A percentile compares a stretch with the other conserved stretches of the same genome.
These are phyloP conservation scores for Siniperca chuatsi DNA, from an alignment of 2,113 vertebrate species.

Conservation along the genomic window DNA sequence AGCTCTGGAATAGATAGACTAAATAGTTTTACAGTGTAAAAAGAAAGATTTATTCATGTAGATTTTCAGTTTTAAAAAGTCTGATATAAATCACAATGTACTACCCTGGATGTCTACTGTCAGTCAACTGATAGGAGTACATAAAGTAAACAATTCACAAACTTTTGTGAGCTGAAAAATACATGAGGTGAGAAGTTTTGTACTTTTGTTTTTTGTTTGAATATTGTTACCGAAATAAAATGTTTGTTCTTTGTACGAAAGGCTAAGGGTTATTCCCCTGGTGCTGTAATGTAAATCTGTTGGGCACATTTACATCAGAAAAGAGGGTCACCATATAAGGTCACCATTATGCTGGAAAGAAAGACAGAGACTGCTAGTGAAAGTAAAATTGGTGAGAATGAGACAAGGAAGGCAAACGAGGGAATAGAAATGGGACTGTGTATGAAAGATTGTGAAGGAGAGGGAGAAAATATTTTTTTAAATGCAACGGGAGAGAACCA, in stretches of 20 bases:
- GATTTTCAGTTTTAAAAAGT: not conserved
- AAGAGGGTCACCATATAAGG: not conserved
- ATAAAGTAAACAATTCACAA: not conserved
- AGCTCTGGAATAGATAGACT: not conserved
- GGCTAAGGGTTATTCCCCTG: constrained; percentile 4
- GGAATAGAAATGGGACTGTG: not conserved
- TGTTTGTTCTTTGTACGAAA: constrained; percentile 5
- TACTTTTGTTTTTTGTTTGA: not conserved
- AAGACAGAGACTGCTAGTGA: constrained; percentile 11
- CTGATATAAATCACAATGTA: not conserved
- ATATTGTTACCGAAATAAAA: not conserved
- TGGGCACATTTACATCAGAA: constrained; percentile 7
- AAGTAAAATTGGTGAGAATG: constrained; percentile 1
- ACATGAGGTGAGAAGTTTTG: not conserved
- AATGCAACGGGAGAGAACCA: constrained; percentile 5
- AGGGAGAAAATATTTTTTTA: not conserved
- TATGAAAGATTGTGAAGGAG: constrained; percentile 6
- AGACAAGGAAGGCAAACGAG: not conserved
- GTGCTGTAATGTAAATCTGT: constrained; percentile 20
- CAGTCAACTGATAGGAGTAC: not conserved
- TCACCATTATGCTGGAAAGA: constrained; percentile 8
- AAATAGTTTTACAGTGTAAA: not conserved
- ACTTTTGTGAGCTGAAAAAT: not conserved
- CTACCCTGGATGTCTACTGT: not conserved
- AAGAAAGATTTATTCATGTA: not conserved